Base-by-base conservation (phyloP, 2,888 invertebrate species). In the Eristalis tenax region DNA sequence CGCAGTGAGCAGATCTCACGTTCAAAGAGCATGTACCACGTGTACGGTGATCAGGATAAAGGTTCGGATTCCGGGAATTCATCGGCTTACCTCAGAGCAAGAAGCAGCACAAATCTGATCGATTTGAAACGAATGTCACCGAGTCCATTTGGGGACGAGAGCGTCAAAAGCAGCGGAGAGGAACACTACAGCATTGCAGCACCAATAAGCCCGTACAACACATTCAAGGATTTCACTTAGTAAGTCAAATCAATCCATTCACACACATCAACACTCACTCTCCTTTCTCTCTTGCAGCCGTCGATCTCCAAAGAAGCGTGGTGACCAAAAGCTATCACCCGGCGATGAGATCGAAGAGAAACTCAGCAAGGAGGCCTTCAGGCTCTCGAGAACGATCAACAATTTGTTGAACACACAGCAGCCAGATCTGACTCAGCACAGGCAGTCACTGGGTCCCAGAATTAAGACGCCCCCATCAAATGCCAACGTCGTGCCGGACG, bases 321-420 rank as follows among this genome's bases (percentile, higher is more conserved):
- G 95, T 94, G 92, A 91, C 94, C 0, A 94, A 94, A 90, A 95
- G 94, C 92, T 95, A 93, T 90, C 93, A 94, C 89, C 93, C 94
- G 90, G 93, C 94, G 92, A 93, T 94, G 90, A 95, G 94, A 22
- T 87, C 28, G 95, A 95, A 1, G 95, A 95, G 85, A 95, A 95
- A 91, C 91, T 96, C 28, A 94, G 95, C 0, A 95, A 95, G 90
- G 96, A 96, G 92, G 95, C 96, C 1, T 95, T 95, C 89, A 93
- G 95, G 76, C 93, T 96, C 83, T 93, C 95, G 89, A 94, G 95
- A 87, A 96, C 95, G 28, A 95, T 95, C 70, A 95, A 95, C 89
- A 96, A 96, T 40, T 92, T 96, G 77, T 91, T 96, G 84, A 94
- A 94, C 89, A 95, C 95, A 83, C 94, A 94, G 88, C 95, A 96